Base-by-base conservation (phyloP, 1,140 invertebrate genomes). In the Teleopsis dalmanni region DNA sequence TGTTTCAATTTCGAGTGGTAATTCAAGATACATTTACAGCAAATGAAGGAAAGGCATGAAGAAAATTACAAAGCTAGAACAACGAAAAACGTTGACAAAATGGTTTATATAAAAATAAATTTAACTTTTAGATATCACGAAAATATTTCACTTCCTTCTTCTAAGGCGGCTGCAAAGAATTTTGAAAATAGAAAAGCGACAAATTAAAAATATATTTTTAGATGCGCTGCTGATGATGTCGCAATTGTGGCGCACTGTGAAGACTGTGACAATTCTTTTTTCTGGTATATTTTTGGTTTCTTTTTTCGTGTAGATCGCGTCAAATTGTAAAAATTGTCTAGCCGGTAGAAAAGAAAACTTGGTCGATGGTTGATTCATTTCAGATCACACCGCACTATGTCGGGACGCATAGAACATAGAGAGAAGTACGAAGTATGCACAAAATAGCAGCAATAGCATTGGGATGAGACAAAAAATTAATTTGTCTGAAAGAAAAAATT, bases 301-400 rank as follows among this genome's bases (percentile, higher is more conserved):
- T n/a, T n/a, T n/a, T n/a, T n/a, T n/a, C n/a, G n/a, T 40, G 34
- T 21, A 47, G 44, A 46, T 40, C 44, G 29, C 23, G 31, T 51
- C 44, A 27, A 46, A 51, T 51, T 37, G n/a, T n/a, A 51, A 51
- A 51, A 46, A 51, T 47, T 38, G 49, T 51, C 49, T 51, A 44
- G 44, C 35, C 44, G 44, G 37, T 41, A 45, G 49, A 38, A 51
- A 14, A 29, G 33, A 34, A 25, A 19, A 44, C 49, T 37, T 26
- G 29, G 48, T 51, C 49, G 37, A 19, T n/a, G n/a, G 41, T 40
- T 16, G 33, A 41, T 29, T 43, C 38, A 44, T 34, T 22, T 16
- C 50, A 10, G 27, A 47, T 45, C 50, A 52, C 50, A 52, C 50
- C 50, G 50, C 50, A 52, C 50, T 37, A 43, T 26, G 50, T 33